phyloP scores from a whole-genome alignment of 2,888 invertebrate species.

The Netelia virgata region DNA sequence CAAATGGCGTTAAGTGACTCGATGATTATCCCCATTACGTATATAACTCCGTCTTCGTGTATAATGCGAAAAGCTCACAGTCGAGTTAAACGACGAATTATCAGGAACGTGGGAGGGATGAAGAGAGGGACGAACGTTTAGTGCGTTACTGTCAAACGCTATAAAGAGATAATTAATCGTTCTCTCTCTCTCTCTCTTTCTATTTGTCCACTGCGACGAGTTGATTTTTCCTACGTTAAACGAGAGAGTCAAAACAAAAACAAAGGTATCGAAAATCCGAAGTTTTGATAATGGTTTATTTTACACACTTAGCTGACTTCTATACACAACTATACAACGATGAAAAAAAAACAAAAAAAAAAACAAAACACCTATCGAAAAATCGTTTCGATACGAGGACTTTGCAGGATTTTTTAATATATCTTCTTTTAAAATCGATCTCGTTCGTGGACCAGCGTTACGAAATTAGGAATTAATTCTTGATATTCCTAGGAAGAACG shows the following conservation, averaged over 20 bases:
- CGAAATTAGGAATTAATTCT: conserved; percentile 39
- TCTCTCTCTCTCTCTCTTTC: not conserved
- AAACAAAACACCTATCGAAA: conserved; percentile 45
- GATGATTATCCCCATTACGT: conserved; percentile 72
- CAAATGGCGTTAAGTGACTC: conserved; percentile 73
- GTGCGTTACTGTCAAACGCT: conserved; percentile 63
- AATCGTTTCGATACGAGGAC: conserved; percentile 43
- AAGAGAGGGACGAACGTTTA: conserved; percentile 49
- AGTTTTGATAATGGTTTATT: conserved; percentile 82
- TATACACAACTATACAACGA: conserved; percentile 85
- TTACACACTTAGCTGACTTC: conserved; percentile 84
- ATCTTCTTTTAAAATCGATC: conserved; percentile 6
- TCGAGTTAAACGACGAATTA: conserved; percentile 69
- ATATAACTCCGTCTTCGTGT: conserved; percentile 43
- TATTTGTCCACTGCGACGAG: not conserved
- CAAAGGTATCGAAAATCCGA: not conserved
- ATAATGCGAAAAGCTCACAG: conserved; percentile 71
- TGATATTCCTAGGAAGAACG: conserved; percentile 7
- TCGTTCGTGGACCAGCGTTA: conserved; percentile 22
- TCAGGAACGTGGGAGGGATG: not conserved
- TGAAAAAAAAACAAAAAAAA: conserved; percentile 80
- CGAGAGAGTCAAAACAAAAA: not conserved
- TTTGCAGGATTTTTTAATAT: conserved; percentile 12
- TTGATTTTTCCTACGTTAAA: not conserved
- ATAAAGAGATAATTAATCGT: conserved; percentile 59